phyloP scores from a whole-genome alignment of 2,888 invertebrate genomes.

The Leptinotarsa tumamoca region DNA sequence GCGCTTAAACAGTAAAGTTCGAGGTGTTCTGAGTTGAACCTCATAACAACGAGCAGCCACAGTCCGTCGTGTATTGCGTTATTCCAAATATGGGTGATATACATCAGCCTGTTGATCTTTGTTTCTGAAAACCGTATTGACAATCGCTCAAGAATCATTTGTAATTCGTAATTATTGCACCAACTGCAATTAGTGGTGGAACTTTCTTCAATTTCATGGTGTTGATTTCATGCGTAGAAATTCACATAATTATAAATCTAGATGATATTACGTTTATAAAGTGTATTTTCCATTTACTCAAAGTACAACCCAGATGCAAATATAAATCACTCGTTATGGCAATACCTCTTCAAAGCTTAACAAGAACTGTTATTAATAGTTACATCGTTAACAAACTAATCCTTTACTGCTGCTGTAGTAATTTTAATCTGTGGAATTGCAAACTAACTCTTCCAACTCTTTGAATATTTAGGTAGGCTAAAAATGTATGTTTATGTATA shows the following conservation, averaged over 20 bases:
- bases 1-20: no score
- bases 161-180: no score
- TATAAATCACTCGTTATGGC: constrained; percentile 3
- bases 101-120: no score
- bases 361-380: background rate
- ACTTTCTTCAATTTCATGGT: constrained; percentile 5
- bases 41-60: no score
- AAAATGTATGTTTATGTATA: no score
- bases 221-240: background rate
- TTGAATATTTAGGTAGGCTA: no score
- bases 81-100: no score
- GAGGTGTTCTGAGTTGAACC: no score
- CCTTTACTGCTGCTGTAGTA: background rate
- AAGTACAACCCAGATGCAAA: constrained; percentile 1
- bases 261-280: background rate
- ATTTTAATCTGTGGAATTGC: background rate
- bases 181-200: background rate
- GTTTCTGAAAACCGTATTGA: no score
- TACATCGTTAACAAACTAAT: constrained; percentile 6
- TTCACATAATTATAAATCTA: background rate
- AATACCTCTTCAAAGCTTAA: constrained; percentile 5
- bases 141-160: no score
- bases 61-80: no score
- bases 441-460: no score
- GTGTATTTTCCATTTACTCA: background rate